Evolutionary conservation across 2,888 invertebrate species (phyloP).

Genomic region (Cheilosia pagana): DNA sequence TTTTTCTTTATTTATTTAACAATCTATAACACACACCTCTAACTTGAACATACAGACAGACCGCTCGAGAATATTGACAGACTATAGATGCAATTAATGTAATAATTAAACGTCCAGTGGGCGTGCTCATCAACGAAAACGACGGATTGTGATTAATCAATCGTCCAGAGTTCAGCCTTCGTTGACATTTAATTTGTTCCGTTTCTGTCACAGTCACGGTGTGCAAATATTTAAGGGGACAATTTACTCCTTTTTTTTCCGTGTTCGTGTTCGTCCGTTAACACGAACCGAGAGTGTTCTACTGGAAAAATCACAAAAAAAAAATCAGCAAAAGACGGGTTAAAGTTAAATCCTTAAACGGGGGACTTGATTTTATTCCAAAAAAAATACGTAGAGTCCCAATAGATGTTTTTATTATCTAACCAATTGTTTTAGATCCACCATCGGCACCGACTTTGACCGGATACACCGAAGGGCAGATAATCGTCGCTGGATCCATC

Average conservation of each 20-base stretch:
- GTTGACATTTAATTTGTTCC: conserved; percentile 66
- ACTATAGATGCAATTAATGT: conserved; percentile 53
- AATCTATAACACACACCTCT: conserved; percentile 30
- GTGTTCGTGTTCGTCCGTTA: conserved; percentile 1
- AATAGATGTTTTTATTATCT: too few species aligned
- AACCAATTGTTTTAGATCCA: conserved; percentile 77
- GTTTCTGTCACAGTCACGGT: conserved; percentile 43
- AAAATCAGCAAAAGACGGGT: conserved; percentile 34
- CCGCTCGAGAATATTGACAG: too few species aligned
- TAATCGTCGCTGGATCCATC: conserved; percentile 81
- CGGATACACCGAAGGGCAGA: conserved; percentile 81
- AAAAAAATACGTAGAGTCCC: too few species aligned
- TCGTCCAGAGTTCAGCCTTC: conserved; percentile 50
- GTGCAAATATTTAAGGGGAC: conserved; percentile 41
- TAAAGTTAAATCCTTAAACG: neutral
- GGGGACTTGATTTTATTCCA: neutral
- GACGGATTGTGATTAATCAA: conserved; percentile 66
- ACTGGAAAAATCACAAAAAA: conserved; percentile 48
- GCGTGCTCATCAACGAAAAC: conserved; percentile 60
- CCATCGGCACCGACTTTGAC: conserved; percentile 80
- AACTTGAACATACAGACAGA: conserved; percentile 28
- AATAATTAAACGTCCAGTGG: conserved; percentile 66
- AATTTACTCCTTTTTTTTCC: conserved; percentile 10
- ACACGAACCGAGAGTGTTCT: conserved; percentile 46
- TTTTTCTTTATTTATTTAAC: conserved; percentile 29